Evolutionary conservation across 2,888 invertebrate species (phyloP).

Genomic region (Diaperis boleti): DNA sequence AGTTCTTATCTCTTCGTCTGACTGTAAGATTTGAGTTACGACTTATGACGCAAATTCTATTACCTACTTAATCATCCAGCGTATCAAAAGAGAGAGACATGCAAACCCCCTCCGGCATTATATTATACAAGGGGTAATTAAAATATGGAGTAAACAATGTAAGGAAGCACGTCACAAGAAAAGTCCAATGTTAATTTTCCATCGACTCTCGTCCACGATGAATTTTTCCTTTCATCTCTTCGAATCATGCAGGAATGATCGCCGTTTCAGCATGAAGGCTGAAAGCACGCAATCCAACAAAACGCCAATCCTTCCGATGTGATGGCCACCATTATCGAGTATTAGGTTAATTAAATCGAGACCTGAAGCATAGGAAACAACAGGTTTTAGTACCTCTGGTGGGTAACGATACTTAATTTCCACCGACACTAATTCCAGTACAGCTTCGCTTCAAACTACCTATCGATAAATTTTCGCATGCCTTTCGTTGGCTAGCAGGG

Average conservation of each 20-base stretch:
- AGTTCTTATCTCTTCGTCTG: no score
- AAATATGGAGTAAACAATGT: no score
- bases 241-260: conserved; percentile 20
- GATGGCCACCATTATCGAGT: conserved; percentile 37
- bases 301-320: conserved; percentile 35
- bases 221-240: conserved; percentile 7
- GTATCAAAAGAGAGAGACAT: no score
- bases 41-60: no score
- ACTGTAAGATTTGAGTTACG: no score
- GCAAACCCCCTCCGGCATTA: no score
- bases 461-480: conserved; percentile 38
- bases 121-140: no score
- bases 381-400: conserved; percentile 37
- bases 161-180: no score
- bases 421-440: conserved; percentile 37
- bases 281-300: conserved; percentile 29
- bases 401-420: conserved; percentile 39
- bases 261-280: conserved; percentile 20
- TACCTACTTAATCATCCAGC: no score
- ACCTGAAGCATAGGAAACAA: conserved; percentile 39
- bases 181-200: no score
- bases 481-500: conserved; percentile 35
- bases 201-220: no score
- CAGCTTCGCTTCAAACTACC: conserved; percentile 21
- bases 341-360: conserved; percentile 40